These are phyloP conservation scores for Drosophila neoperkinsi DNA, from an alignment of 2,888 invertebrate genomes.

Conservation along the genomic window DNA sequence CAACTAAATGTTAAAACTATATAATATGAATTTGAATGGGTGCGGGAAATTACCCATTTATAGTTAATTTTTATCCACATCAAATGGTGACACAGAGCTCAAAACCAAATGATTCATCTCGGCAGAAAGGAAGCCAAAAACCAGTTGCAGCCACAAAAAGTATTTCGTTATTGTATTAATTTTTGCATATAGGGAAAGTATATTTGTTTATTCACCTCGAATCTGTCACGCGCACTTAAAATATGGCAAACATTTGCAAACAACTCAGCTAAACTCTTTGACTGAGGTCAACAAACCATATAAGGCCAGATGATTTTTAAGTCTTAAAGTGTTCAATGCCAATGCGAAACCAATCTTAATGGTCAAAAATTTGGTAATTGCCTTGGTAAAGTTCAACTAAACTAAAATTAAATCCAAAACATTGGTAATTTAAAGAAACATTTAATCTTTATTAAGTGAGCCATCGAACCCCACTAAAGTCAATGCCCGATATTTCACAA, in stretches of 20 bases:
- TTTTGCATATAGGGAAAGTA: conserved; percentile 13
- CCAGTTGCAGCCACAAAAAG: conserved; percentile 24
- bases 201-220: conserved; percentile 1
- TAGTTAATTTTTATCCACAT: too few species aligned
- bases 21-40: neutral
- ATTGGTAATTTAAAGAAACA: conserved; percentile 42
- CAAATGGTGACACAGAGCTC: conserved; percentile 59
- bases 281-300: conserved; percentile 1
- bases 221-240: conserved; percentile 2
- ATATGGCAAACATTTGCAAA: neutral
- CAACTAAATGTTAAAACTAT: conserved; percentile 58
- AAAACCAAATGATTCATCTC: conserved; percentile 39
- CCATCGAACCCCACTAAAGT: conserved; percentile 9
- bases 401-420: conserved; percentile 15
- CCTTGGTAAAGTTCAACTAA: conserved; percentile 45
- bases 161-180: conserved; percentile 9
- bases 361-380: conserved; percentile 9
- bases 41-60: conserved; percentile 21
- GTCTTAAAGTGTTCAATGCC: conserved; percentile 29
- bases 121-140: conserved; percentile 23
- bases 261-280: conserved; percentile 10
- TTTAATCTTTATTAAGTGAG: neutral
- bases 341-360: conserved; percentile 32
- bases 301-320: neutral
- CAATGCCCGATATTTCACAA: conserved; percentile 25